Base-by-base conservation (phyloP, 2,888 invertebrate genomes). In the Malthinus flaveolus region DNA sequence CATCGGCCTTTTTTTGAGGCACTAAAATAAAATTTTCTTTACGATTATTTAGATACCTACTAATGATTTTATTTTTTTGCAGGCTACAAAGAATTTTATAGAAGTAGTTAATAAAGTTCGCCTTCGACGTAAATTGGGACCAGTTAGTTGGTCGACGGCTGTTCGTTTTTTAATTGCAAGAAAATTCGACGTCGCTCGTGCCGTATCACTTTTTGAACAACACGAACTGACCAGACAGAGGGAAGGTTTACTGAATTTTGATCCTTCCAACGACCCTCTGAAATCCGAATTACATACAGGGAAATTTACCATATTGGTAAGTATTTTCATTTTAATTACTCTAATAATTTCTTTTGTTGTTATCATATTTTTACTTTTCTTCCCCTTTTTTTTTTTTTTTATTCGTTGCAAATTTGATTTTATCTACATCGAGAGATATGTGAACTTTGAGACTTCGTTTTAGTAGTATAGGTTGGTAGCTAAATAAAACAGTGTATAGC, bases 281-380 rank as follows among this genome's bases (percentile, higher is more conserved):
- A 87, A 88, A 73, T 87, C 87, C 34, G 97, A 97, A 82, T 80
- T 97, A 62, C 86, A 87, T 71, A 95, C 96, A 55, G 95, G 94
- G 68, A 97, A 97, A 84, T 97, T 97, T 80, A 97, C 97, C 67
- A 90, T 97, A 76, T 82, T 97, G 87, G 94, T 94, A 77, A 83
- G 87, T 79, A 39, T 36, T 32, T 7, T 7, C 3, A 33, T 47
- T 33, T 44, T 15, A 8, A 23, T 15, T 44, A 15, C 6, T n/a
- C 23, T 12, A 2, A 13, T 15, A 44, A 8, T n/a, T n/a, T n/a
- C n/a, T n/a, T n/a, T n/a, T n/a, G n/a, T n/a, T n/a, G n/a, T n/a
- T n/a, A n/a, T n/a, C n/a, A n/a, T n/a, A n/a, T n/a, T n/a, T n/a
- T n/a, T n/a, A n/a, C n/a, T n/a, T n/a, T n/a, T n/a, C n/a, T n/a